These are phyloP conservation scores for Pseudochromis fuscus DNA, from an alignment of 2,797 vertebrate species.

Conservation along the genomic window DNA sequence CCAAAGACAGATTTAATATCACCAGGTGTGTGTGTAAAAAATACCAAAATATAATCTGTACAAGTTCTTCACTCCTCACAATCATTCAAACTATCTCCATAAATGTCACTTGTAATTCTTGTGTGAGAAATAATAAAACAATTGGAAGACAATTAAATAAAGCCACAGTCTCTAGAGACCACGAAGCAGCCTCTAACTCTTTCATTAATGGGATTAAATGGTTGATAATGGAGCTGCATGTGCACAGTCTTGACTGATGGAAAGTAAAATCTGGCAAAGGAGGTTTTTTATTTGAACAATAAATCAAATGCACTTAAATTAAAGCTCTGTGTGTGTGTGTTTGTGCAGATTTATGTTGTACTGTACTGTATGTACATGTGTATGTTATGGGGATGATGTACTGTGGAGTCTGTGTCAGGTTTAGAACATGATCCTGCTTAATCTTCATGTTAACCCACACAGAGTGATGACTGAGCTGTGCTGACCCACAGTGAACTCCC, in stretches of 20 bases:
- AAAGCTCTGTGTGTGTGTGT: neutral
- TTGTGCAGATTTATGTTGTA: neutral
- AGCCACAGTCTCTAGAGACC: conserved; percentile 10
- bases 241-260: neutral
- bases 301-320: neutral
- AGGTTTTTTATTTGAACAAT: neutral
- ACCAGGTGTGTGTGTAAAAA: neutral
- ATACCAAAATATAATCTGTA: neutral
- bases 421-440: conserved; percentile 42
- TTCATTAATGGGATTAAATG: conserved; percentile 17
- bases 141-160: conserved; percentile 5
- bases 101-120: neutral
- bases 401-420: conserved; percentile 21
- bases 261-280: neutral
- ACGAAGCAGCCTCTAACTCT: neutral
- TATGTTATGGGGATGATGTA: conserved; percentile 1
- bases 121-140: neutral
- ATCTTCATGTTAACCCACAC: conserved; percentile 45
- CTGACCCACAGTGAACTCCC: conserved; percentile 23
- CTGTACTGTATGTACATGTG: conserved; percentile 9
- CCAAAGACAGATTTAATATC: too few relatives aligned
- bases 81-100: neutral
- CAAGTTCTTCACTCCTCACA: neutral
- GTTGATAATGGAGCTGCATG: conserved; percentile 1
- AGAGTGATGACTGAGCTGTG: conserved; percentile 30